These are phyloP conservation scores for Macrophya annulata DNA, from an alignment of 2,888 invertebrate species.

Conservation along the genomic window DNA sequence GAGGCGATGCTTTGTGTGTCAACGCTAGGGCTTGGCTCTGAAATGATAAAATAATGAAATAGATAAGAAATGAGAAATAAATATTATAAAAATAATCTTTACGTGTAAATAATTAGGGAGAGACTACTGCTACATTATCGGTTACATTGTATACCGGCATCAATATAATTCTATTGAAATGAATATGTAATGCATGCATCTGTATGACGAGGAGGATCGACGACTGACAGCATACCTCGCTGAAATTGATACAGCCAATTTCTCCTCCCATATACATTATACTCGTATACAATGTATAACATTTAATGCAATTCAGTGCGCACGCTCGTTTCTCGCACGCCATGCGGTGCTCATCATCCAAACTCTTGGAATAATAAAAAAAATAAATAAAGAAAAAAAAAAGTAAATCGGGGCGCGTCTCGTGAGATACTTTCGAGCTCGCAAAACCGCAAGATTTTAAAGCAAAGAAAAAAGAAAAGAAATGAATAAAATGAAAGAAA, in stretches of 20 bases:
- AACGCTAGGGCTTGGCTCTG: conserved; percentile 86
- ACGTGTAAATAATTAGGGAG: background rate
- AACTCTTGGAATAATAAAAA: background rate
- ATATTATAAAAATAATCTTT: too few relatives aligned
- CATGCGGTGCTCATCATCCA: background rate
- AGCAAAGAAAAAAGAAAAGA: too few relatives aligned
- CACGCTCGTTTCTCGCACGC: conserved; percentile 17
- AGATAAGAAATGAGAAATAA: background rate
- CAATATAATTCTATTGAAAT: conserved; percentile 27
- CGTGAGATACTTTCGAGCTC: conserved; percentile 15
- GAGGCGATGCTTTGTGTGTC: conserved; percentile 82
- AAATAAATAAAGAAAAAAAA: background rate
- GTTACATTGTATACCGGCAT: background rate
- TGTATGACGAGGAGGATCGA: background rate
- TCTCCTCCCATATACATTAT: conserved; percentile 1
- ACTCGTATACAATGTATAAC: conserved; percentile 7
- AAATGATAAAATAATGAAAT: conserved; percentile 66
- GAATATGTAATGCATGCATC: background rate
- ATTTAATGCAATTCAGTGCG: background rate
- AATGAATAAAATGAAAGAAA: too few relatives aligned
- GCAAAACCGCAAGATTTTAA: background rate
- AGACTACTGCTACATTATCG: background rate
- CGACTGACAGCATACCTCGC: background rate
- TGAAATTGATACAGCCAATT: conserved; percentile 30
- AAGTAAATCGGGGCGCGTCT: background rate